A percentile compares a stretch with the other conserved stretches of the same genome.
These are phyloP conservation scores for Platysteira castanea DNA, from an alignment of 2,113 vertebrate species.

Conservation along the genomic window DNA sequence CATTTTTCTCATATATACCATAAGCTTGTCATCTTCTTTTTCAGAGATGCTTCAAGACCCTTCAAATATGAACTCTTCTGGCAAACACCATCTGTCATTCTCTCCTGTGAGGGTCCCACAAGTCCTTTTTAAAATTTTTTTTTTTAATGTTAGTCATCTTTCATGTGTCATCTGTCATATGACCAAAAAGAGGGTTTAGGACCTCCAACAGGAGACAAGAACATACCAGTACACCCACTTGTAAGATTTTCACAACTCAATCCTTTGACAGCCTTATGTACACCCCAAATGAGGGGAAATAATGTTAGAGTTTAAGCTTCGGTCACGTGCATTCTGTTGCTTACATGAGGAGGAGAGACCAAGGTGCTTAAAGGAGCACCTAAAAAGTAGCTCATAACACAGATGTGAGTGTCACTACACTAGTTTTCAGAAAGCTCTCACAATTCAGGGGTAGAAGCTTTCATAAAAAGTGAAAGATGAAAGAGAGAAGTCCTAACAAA, in stretches of 20 bases:
- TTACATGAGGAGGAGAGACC: not conserved
- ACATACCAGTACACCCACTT: not conserved
- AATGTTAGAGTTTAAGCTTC: not conserved
- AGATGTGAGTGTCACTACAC: not conserved
- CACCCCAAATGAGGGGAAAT: not conserved
- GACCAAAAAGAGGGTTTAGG: not conserved
- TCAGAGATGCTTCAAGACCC: not conserved
- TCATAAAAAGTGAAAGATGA: not conserved
- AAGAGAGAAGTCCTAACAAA: not conserved
- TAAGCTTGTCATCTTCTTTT: not conserved
- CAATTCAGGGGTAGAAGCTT: not conserved
- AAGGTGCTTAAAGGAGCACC: not conserved
- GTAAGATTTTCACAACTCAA: not conserved
- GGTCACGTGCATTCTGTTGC: not conserved
- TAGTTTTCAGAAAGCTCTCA: not conserved
- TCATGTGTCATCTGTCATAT: not conserved
- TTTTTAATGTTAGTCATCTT: not conserved
- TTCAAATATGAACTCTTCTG: not conserved
- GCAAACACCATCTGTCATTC: not conserved
- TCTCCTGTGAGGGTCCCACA: not conserved
- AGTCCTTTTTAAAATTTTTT: not conserved
- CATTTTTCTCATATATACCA: not conserved
- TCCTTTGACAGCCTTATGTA: not conserved
- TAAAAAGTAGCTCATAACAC: not conserved
- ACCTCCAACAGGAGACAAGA: not conserved